Percentiles rank a stretch among this genome's conserved stretches.
These are phyloP conservation scores for Hemicordylus capensis DNA, from an alignment of 2,113 vertebrate species.

Conservation along the genomic window DNA sequence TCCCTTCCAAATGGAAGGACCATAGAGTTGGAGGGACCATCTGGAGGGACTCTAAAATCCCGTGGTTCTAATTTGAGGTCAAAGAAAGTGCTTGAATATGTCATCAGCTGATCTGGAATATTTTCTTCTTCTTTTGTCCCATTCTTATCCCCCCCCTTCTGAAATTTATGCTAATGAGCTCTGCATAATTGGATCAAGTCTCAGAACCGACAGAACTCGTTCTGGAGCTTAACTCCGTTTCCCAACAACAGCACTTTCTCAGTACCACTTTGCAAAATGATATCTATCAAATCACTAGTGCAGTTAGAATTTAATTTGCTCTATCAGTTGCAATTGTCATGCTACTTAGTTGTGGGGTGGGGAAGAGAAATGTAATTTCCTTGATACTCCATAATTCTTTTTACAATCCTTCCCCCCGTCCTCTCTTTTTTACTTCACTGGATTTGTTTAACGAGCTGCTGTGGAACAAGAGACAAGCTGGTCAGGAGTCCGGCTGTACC, in stretches of 20 bases:
- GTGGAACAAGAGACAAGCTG: conserved; percentile 22
- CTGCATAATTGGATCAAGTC: conserved; percentile 49
- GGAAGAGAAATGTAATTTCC: conserved; percentile 64
- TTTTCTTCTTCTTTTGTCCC: not conserved
- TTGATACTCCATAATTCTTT: conserved; percentile 60
- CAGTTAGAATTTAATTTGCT: conserved; percentile 72
- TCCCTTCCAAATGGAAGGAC: no score
- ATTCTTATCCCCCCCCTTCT: not conserved
- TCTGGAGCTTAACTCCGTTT: conserved; percentile 55
- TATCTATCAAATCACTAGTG: conserved; percentile 65
- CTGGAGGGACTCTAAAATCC: no score
- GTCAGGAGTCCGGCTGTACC: not conserved
- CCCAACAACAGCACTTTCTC: conserved; percentile 53
- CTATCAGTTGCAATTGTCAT: conserved; percentile 66
- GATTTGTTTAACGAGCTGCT: conserved; percentile 55
- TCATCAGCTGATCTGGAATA: conserved; percentile 8
- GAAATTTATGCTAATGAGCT: conserved; percentile 53
- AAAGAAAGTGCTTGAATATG: not conserved
- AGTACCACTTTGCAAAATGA: conserved; percentile 60
- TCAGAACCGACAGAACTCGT: conserved; percentile 47
- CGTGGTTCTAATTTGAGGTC: no score
- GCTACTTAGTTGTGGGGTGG: conserved; percentile 64
- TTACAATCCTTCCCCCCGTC: conserved; percentile 39
- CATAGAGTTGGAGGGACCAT: no score
- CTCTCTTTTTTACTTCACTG: conserved; percentile 13